These are phyloP conservation scores for Drosophila nigrodunni DNA, from an alignment of 1,140 invertebrate genomes.

Conservation along the genomic window DNA sequence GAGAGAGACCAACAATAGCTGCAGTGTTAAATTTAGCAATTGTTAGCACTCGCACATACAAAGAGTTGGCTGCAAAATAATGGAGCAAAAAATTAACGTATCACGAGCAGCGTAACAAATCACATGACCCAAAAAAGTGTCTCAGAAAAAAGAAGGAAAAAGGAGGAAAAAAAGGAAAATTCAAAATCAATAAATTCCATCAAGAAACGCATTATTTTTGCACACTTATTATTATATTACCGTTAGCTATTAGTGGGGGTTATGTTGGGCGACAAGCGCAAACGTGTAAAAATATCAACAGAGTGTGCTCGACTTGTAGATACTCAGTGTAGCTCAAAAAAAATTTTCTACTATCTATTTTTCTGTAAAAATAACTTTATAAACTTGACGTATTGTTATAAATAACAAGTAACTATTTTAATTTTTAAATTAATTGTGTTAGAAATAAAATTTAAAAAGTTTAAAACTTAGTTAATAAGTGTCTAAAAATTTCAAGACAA, in stretches of 20 bases:
- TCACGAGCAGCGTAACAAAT: slow-evolving; percentile 23
- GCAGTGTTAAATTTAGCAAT: slow-evolving; percentile 27
- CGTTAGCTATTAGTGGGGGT: background rate
- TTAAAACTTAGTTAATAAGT: too few relatives aligned
- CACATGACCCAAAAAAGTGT: background rate
- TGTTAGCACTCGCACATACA: slow-evolving; percentile 7
- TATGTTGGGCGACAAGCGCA: too few relatives aligned
- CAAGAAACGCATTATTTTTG: slow-evolving; percentile 8
- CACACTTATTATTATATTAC: background rate
- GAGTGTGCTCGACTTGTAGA: background rate
- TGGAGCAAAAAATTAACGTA: slow-evolving; percentile 27
- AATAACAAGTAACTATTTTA: too few relatives aligned
- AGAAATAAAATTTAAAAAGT: too few relatives aligned
- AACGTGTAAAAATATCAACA: too few relatives aligned
- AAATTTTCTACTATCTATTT: background rate
- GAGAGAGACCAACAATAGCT: slow-evolving; percentile 21
- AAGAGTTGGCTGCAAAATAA: slow-evolving; percentile 18
- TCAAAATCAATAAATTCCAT: slow-evolving; percentile 20
- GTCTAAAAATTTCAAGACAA: background rate
- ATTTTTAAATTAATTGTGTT: too few relatives aligned
- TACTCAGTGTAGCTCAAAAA: background rate
- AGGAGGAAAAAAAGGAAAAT: slow-evolving; percentile 7
- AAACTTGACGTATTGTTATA: too few relatives aligned
- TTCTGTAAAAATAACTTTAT: too few relatives aligned
- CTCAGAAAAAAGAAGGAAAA: background rate